Percentiles rank a stretch among this genome's conserved stretches.
phyloP scores from a whole-genome alignment of 1,140 invertebrate species.

The Psix sp. region DNA sequence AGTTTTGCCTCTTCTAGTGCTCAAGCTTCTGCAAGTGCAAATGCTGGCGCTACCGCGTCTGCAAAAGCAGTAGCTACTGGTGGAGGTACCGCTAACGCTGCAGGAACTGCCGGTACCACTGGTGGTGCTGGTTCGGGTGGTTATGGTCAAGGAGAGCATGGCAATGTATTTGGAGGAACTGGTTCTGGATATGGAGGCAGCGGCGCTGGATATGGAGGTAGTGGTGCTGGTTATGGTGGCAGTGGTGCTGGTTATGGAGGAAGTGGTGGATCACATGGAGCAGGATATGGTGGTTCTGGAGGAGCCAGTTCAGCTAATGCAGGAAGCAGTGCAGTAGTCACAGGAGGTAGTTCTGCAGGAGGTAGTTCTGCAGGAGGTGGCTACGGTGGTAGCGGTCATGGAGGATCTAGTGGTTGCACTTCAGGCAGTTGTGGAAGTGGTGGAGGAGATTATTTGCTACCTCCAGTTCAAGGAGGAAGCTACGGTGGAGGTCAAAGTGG shows the following conservation, averaged over 20 bases:
- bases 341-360: background rate
- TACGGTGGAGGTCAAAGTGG: slow-evolving; percentile 12
- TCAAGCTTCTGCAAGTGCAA: slow-evolving; percentile 21
- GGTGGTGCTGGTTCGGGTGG: slow-evolving; percentile 2
- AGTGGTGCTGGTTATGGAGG: slow-evolving; percentile 6
- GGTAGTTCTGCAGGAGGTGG: background rate
- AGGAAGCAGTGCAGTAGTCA: background rate
- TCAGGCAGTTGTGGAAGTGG: slow-evolving; percentile 4
- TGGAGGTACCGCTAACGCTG: background rate
- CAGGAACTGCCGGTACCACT: slow-evolving; percentile 3
- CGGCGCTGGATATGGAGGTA: slow-evolving; percentile 13
- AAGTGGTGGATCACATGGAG: slow-evolving; percentile 21
- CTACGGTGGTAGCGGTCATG: background rate
- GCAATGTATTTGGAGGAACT: slow-evolving; percentile 10
- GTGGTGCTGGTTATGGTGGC: slow-evolving; percentile 27
- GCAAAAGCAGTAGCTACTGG: slow-evolving; percentile 35
- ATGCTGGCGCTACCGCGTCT: slow-evolving; percentile 10
- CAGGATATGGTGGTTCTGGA: slow-evolving; percentile 22
- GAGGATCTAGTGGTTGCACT: background rate
- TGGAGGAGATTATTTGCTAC: too few species aligned
- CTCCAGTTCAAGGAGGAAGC: slow-evolving; percentile 3
- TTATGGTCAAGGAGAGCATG: slow-evolving; percentile 14
- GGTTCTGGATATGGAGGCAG: slow-evolving; percentile 14
- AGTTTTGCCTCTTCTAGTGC: slow-evolving; percentile 36
- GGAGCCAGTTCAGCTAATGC: slow-evolving; percentile 2